These are phyloP conservation scores for Rostratula benghalensis DNA, from an alignment of 2,113 vertebrate genomes.

Conservation along the genomic window DNA sequence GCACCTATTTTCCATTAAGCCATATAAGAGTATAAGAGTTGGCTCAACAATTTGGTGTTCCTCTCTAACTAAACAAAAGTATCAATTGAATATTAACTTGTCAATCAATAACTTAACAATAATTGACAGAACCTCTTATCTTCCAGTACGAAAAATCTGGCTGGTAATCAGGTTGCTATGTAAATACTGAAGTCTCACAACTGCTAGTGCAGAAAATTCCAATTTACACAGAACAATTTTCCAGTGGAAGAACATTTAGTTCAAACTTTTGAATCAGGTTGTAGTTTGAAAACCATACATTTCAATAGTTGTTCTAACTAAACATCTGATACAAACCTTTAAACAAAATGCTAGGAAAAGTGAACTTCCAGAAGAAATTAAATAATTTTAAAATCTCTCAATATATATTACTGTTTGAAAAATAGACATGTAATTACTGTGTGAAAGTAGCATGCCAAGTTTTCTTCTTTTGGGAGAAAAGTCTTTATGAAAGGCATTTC, in stretches of 20 bases:
- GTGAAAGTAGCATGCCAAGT: background rate
- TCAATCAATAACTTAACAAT: background rate
- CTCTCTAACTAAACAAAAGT: background rate
- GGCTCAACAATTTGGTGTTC: background rate
- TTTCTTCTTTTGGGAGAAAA: background rate
- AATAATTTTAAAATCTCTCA: background rate
- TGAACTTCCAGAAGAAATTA: background rate
- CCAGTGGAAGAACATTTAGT: background rate
- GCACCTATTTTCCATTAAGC: background rate
- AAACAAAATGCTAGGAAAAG: background rate
- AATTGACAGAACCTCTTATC: background rate
- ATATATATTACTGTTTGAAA: background rate
- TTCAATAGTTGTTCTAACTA: background rate
- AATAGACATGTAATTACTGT: background rate
- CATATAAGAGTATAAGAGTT: background rate
- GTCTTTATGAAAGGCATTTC: background rate
- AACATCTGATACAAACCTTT: rapidly evolving
- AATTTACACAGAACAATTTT: background rate
- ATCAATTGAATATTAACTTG: background rate
- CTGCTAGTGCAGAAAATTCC: background rate
- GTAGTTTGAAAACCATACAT: background rate
- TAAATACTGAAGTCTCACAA: background rate
- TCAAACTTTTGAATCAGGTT: background rate
- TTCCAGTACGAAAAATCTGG: background rate
- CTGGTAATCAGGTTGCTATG: background rate